Percentiles rank a stretch among this genome's conserved stretches.
These are phyloP conservation scores for Elgaria multicarinata DNA, from an alignment of 2,113 vertebrate species.

Conservation along the genomic window DNA sequence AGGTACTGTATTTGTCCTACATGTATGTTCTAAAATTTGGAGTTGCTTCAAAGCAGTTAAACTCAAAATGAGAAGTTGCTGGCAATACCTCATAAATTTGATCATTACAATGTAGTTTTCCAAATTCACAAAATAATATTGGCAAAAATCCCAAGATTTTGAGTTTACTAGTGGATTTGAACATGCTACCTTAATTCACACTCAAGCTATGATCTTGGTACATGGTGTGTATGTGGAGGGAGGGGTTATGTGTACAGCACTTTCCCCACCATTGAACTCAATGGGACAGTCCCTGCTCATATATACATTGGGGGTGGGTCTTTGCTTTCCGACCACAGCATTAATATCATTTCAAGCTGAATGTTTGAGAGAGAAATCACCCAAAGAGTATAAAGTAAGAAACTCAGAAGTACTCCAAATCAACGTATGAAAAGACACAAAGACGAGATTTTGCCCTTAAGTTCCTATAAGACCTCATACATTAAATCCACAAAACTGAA, in stretches of 20 bases:
- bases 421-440: neutral
- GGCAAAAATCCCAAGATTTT: neutral
- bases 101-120: neutral
- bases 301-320: neutral
- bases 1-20: neutral
- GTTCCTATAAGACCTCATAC: neutral
- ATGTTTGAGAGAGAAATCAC: neutral
- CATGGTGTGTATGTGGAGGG: neutral
- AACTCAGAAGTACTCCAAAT: neutral
- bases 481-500: slow-evolving; percentile 17
- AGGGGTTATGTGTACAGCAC: neutral
- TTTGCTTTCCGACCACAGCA: too few relatives aligned
- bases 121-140: too few relatives aligned
- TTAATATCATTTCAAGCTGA: neutral
- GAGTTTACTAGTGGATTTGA: neutral
- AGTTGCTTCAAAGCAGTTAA: neutral
- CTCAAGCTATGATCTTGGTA: neutral
- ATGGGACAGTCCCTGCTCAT: slow-evolving; percentile 26
- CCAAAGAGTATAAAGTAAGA: neutral
- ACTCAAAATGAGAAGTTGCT: neutral
- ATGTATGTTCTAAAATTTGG: neutral
- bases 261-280: neutral
- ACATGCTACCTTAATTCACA: neutral
- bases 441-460: neutral
- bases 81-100: neutral